Evolutionary conservation across 2,113 vertebrate genomes (phyloP), one percentile per base, ranked within the genome.

Genomic region (Erythrolamprus reginae): DNA sequence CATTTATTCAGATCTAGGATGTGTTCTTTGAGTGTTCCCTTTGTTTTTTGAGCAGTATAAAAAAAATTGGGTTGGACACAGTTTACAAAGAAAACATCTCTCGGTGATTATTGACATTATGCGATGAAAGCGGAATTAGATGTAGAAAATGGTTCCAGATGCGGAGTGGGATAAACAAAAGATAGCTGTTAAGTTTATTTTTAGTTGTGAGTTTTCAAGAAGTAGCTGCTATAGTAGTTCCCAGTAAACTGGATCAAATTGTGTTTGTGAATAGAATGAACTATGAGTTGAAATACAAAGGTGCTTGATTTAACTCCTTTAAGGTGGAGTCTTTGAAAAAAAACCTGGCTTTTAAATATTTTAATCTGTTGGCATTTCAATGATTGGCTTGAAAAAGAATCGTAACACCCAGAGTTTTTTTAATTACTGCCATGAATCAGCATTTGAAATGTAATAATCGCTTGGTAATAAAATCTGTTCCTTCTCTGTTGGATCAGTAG

Each of bases 361-460:
- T 0, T 1, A 89, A 12, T 55, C 90, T 28, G 38, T 82, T 61
- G 28, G 26, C 56, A 53, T 93, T 70, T 47, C 0, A 2, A 0
- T 1, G 58, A 55, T n/a, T n/a, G 3, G 33, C 38, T 42, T 85
- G 92, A 90, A 90, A 90, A 0, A 92, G 88, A 87, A 23, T 7
- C 48, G 2, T 0, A 38, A 82, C 87, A 86, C 91, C 91, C 91
- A 13, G 21, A n/a, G n/a, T n/a, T 47, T 92, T 51, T 45, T 53
- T 87, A 24, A n/a, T 53, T 56, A 52, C 38, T 85, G 92, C 90
- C 84, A 83, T 90, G 70, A 89, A 47, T 93, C 47, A 91, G 92
- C 91, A 89, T 92, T 90, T 65, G 58, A 89, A 90, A 91, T 0
- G 2, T 86, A 89, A 93, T 93, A 89, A 91, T 93, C 91, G 87